phyloP scores from a whole-genome alignment of 2,888 invertebrate genomes.

The Drosophila suboccidentalis region DNA sequence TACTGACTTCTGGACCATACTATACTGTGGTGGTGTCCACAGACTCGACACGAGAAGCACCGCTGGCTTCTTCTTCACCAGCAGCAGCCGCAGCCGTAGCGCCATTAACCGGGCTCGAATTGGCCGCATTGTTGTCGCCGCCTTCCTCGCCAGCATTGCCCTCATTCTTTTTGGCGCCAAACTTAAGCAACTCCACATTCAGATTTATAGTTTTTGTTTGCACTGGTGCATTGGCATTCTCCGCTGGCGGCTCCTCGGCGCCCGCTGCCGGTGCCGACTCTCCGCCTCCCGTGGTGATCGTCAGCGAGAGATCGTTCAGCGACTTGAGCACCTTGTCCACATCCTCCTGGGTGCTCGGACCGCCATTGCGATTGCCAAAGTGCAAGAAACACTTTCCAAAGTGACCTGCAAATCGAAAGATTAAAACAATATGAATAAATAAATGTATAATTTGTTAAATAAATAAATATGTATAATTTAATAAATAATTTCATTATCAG shows the following conservation, averaged over 20 bases:
- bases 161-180: conserved; percentile 70
- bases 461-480: too few relatives aligned
- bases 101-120: conserved; percentile 53
- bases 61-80: conserved; percentile 54
- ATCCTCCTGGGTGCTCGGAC: conserved; percentile 83
- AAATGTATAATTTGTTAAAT: too few relatives aligned
- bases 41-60: conserved; percentile 82
- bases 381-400: conserved; percentile 91
- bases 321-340: conserved; percentile 84
- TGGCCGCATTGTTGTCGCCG: conserved; percentile 40
- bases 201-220: conserved; percentile 80
- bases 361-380: conserved; percentile 89
- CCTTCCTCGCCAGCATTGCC: conserved; percentile 48
- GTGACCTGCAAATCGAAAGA: conserved; percentile 85
- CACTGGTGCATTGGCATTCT: conserved; percentile 53
- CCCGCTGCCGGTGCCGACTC: conserved; percentile 54
- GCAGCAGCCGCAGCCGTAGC: conserved; percentile 43
- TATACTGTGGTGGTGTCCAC: conserved; percentile 86
- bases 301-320: conserved; percentile 83
- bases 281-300: conserved; percentile 69
- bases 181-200: conserved; percentile 83
- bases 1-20: conserved; percentile 78
- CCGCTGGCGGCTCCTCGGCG: conserved; percentile 63
- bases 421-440: too few relatives aligned
- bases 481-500: too few relatives aligned